A percentile compares a stretch with the other conserved stretches of the same genome.
Conservation (phyloP, 1,140 invertebrate genomes). For the Ceratoteleas bidentatus region DNA sequence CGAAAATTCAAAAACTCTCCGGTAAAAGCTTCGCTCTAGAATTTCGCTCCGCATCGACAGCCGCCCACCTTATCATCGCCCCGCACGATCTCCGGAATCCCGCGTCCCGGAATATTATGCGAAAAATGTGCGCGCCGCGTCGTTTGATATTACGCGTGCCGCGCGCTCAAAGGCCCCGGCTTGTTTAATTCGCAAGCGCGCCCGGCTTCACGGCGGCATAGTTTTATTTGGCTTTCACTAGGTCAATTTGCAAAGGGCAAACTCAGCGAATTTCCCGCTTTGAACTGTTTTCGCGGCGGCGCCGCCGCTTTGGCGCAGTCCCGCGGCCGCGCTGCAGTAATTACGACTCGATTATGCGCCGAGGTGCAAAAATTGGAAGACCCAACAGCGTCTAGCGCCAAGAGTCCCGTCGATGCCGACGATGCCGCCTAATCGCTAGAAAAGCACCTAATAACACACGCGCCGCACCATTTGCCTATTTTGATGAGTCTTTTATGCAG, state of each 20-base stretch:
- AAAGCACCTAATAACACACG: slow-evolving; percentile 44
- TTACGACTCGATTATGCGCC: not conserved
- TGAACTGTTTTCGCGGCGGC: slow-evolving; percentile 27
- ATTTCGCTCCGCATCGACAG: too few species aligned
- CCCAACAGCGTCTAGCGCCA: not conserved
- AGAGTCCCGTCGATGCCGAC: not conserved
- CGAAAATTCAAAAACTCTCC: too few species aligned
- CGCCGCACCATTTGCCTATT: slow-evolving; percentile 53
- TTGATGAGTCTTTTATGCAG: slow-evolving; percentile 63
- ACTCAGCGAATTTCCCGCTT: slow-evolving; percentile 27
- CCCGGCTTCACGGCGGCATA: slow-evolving; percentile 14
- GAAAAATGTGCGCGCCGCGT: slow-evolving; percentile 27
- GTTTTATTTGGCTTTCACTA: slow-evolving; percentile 44
- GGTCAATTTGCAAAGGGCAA: slow-evolving; percentile 51
- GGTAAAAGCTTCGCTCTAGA: too few species aligned
- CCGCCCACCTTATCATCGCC: too few species aligned
- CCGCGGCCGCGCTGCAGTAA: not conserved
- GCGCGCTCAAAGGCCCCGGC: slow-evolving; percentile 37
- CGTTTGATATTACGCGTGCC: slow-evolving; percentile 51
- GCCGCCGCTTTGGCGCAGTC: not conserved
- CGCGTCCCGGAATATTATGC: slow-evolving; percentile 17
- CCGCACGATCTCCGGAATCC: slow-evolving; percentile 7
- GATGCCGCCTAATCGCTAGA: slow-evolving; percentile 27
- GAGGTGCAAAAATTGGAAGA: not conserved
- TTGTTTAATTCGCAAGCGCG: slow-evolving; percentile 42